These are phyloP conservation scores for Erythrocebus patas DNA, from an alignment of 2,113 vertebrate genomes.

Conservation along the genomic window DNA sequence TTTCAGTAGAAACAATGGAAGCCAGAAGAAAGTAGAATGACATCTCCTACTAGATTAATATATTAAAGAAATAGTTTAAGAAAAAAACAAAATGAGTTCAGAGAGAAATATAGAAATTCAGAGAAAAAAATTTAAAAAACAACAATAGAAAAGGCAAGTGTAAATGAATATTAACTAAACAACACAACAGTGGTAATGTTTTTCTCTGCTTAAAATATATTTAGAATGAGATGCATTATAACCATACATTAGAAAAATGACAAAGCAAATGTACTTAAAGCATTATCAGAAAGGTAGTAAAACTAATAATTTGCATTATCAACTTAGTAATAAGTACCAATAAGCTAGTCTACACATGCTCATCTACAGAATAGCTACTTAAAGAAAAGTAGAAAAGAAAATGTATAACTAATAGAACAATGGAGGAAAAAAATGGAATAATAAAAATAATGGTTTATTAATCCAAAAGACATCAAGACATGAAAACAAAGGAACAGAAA, in stretches of 20 bases:
- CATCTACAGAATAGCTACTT: not conserved
- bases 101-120: not conserved
- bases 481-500: not conserved
- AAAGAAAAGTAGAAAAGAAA: not conserved
- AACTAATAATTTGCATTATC: not conserved
- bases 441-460: constrained; percentile 2
- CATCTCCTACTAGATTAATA: not conserved
- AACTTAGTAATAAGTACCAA: not conserved
- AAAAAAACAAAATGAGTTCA: not conserved
- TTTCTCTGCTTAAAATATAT: not conserved
- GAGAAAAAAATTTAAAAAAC: not conserved
- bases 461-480: not conserved
- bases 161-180: not conserved
- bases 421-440: not conserved
- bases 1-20: not conserved
- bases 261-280: not conserved
- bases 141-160: not conserved
- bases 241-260: not conserved
- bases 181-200: not conserved
- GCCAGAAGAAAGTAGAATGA: not conserved
- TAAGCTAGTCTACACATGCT: not conserved
- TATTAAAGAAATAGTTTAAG: not conserved
- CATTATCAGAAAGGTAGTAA: not conserved
- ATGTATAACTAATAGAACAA: not conserved
- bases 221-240: not conserved